Base-by-base conservation (phyloP, 2,888 invertebrate species). In the Falcaria lacertinaria region DNA sequence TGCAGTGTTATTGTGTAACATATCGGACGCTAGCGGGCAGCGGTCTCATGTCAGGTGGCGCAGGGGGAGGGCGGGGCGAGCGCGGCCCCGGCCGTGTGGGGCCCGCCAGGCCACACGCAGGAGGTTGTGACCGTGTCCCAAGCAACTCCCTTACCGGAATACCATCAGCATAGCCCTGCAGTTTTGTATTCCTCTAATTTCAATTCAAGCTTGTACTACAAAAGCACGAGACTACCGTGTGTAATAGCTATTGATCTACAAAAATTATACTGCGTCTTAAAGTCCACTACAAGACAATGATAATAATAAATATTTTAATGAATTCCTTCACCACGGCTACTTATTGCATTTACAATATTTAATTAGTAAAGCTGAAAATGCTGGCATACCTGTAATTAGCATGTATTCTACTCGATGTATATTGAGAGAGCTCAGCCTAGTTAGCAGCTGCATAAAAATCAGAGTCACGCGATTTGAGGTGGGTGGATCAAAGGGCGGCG, bases 121-220 rank as follows among this genome's bases (percentile, higher is more conserved):
- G 89, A 87, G 90, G 90, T 91, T 91, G 91, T 90, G 91, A 91
- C 91, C 88, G 84, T 83, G 82, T 83, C 75, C 73, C 77, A 69
- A 86, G 89, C 75, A 80, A 89, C 89, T 86, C 89, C 89, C 89
- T 88, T 80, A 81, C 81, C 84, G 71, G 85, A 87, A 86, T 78
- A 79, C 74, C 69, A 75, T 69, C 79, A 68, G 66, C 67, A 64
- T 80, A 77, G 76, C 80, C 78, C 75, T 71, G 44, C 53, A 15
- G 13, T 11, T 17, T 15, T 15, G 34, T 43, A 44, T 15, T 19
- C 34, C 33, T 42, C 11, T 19, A 34, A 19, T 7, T 40, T 13
- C 2, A 15, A 14, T 22, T 37, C 11, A 14, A 19, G 7, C 19
- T 14, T 13, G 13, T 13, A 14, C 15, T 2, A 13, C 4, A 19